These are phyloP conservation scores for Puffinus mauretanicus DNA, from an alignment of 2,113 vertebrate genomes.

Conservation along the genomic window DNA sequence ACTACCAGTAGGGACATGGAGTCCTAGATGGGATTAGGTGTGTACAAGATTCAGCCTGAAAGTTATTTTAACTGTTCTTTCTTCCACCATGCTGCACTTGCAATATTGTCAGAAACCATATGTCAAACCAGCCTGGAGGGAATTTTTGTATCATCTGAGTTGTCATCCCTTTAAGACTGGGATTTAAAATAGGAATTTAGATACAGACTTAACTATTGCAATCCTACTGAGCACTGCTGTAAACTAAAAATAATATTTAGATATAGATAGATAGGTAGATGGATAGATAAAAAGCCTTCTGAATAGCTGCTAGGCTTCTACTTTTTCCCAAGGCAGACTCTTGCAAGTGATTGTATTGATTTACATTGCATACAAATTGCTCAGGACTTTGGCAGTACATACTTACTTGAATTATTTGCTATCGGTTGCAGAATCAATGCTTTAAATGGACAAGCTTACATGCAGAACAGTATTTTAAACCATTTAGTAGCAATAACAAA, in stretches of 20 bases:
- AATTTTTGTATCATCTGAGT: neutral
- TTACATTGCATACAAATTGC: conserved; percentile 65
- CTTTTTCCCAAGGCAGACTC: conserved; percentile 51
- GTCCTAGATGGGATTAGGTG: neutral
- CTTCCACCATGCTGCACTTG: neutral
- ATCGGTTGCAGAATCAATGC: conserved; percentile 55
- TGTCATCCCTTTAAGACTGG: conserved; percentile 8
- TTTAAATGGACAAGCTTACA: neutral
- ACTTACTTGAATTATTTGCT: conserved; percentile 63
- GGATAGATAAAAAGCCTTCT: neutral
- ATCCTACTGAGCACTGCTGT: neutral
- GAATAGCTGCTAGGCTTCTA: neutral
- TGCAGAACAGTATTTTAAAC: conserved; percentile 35
- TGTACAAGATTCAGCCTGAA: neutral
- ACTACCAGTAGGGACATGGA: neutral
- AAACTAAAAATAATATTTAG: neutral
- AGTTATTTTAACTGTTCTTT: neutral
- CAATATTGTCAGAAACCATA: neutral
- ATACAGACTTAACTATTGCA: neutral
- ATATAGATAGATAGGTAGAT: neutral
- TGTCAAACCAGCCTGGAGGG: neutral
- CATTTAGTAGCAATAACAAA: conserved; percentile 13
- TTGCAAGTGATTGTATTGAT: conserved; percentile 62
- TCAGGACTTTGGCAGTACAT: conserved; percentile 19
- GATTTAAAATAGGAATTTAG: neutral